Conservation (phyloP, 2,797 vertebrate genomes). For the Megalops cyprinoides region DNA sequence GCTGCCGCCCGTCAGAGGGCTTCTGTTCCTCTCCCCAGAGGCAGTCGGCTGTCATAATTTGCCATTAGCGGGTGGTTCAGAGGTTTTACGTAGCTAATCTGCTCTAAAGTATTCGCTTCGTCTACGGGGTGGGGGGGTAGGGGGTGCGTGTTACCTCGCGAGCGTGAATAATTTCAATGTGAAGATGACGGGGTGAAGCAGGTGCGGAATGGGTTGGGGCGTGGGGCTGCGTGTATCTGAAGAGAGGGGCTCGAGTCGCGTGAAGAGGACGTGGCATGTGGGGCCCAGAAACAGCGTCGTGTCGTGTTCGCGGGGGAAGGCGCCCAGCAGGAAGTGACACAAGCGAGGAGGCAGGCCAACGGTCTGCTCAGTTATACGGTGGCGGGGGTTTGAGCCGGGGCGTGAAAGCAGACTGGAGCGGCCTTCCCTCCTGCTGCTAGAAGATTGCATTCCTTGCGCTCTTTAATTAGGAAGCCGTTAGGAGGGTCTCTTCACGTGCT, state of each 20-base stretch:
- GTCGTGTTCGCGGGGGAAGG: conserved; percentile 14
- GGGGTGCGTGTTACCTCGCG: background rate
- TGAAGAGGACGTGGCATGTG: conserved; percentile 11
- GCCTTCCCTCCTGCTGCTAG: conserved; percentile 45
- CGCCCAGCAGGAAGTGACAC: conserved; percentile 56
- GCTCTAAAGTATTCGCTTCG: background rate
- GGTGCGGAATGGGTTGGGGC: background rate
- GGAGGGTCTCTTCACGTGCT: background rate
- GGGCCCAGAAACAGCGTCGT: conserved; percentile 19
- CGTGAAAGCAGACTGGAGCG: background rate
- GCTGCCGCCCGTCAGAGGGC: background rate
- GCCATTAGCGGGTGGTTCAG: conserved; percentile 2
- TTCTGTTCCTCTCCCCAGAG: background rate
- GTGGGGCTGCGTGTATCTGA: background rate
- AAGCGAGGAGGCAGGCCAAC: conserved; percentile 39
- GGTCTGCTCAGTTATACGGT: conserved; percentile 21
- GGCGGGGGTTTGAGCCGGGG: background rate
- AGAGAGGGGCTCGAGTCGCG: conserved; percentile 39
- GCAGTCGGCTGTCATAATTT: background rate
- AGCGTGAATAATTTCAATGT: background rate
- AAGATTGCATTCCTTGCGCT: conserved; percentile 69
- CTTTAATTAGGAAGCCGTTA: conserved; percentile 62
- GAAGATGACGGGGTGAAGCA: background rate
- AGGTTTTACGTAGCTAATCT: conserved; percentile 10
- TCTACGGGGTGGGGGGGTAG: background rate